These are phyloP conservation scores for Kradibia gibbosae DNA, from an alignment of 1,140 invertebrate genomes.

Conservation along the genomic window DNA sequence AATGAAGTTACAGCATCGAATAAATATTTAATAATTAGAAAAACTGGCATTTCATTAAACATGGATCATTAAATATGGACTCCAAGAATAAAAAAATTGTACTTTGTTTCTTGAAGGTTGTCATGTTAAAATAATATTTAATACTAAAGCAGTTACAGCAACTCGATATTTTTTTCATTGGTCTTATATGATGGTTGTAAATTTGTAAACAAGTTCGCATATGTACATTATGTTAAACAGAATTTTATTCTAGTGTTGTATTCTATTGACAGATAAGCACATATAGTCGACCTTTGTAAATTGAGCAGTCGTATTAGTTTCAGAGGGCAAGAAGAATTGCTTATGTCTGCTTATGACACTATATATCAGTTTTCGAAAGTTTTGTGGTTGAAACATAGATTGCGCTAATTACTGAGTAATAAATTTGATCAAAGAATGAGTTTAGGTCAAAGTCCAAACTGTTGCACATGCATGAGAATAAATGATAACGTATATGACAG, in stretches of 20 bases:
- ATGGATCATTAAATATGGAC: no score
- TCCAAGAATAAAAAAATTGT: no score
- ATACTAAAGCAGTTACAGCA: no score
- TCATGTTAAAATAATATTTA: no score
- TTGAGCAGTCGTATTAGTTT: background rate
- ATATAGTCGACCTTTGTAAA: background rate
- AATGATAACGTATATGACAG: conserved; percentile 18
- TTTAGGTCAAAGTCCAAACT: conserved; percentile 34
- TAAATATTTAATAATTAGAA: no score
- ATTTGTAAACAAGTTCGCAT: background rate
- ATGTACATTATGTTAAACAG: background rate
- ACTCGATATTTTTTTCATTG: no score
- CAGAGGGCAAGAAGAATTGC: background rate
- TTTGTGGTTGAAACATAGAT: background rate
- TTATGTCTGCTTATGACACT: background rate
- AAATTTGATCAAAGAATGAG: conserved; percentile 4
- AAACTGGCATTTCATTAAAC: no score
- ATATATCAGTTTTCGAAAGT: conserved; percentile 1
- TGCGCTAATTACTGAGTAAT: background rate
- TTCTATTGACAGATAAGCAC: background rate
- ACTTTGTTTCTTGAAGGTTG: no score
- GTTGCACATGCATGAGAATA: background rate
- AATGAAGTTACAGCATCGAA: no score
- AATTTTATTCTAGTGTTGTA: background rate
- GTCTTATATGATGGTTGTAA: no score